Conservation (phyloP, 2,888 invertebrate species). For the Heliconius charithonia region DNA sequence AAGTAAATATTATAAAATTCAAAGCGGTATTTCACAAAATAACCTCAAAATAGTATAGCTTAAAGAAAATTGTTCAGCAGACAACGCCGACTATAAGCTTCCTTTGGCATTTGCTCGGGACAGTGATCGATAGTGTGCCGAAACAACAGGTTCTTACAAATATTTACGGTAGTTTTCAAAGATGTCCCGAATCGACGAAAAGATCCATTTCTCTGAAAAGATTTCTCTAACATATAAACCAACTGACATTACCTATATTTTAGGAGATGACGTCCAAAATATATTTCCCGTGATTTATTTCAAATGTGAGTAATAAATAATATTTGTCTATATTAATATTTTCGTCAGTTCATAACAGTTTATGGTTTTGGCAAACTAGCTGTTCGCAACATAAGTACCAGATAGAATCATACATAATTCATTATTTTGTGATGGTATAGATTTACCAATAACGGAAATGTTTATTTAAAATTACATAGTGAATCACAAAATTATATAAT, state of each 20-base stretch:
- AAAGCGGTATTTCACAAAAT: background rate
- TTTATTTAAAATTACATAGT: background rate
- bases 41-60: background rate
- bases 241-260: slow-evolving; percentile 21
- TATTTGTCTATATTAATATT: slow-evolving; percentile 14
- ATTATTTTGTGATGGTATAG: background rate
- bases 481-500: too few relatives aligned
- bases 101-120: slow-evolving; percentile 39
- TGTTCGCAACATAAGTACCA: background rate
- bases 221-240: slow-evolving; percentile 28
- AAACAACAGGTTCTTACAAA: slow-evolving; percentile 42
- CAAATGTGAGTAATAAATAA: slow-evolving; percentile 1
- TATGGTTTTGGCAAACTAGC: slow-evolving; percentile 6
- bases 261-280: slow-evolving; percentile 15
- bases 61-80: slow-evolving; percentile 15
- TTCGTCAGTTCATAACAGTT: slow-evolving; percentile 13
- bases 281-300: slow-evolving; percentile 28
- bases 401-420: slow-evolving; percentile 10
- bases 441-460: background rate
- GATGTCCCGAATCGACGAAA: slow-evolving; percentile 20
- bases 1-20: background rate
- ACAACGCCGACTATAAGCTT: slow-evolving; percentile 19
- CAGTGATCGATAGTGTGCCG: slow-evolving; percentile 46
- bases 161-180: slow-evolving; percentile 35
- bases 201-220: slow-evolving; percentile 20